phyloP scores from a whole-genome alignment of 1,140 invertebrate species.

The Drosophila kanapiae region DNA sequence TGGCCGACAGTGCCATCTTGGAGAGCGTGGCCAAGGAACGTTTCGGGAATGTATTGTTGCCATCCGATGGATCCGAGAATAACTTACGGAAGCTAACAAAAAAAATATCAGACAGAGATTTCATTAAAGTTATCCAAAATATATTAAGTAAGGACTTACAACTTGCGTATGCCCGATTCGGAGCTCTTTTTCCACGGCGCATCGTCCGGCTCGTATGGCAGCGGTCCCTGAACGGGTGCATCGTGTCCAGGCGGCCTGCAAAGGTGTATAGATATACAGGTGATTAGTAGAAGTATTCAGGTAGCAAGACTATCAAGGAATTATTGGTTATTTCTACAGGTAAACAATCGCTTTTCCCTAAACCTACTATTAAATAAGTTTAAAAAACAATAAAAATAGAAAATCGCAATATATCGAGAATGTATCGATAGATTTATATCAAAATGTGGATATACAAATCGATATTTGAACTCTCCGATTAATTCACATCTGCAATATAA shows the following conservation, averaged over 20 bases:
- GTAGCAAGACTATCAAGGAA: neutral
- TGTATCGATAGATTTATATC: too few species aligned
- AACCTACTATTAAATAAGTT: neutral
- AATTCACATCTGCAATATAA: too few species aligned
- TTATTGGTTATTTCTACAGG: neutral
- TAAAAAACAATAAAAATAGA: too few species aligned
- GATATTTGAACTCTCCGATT: too few species aligned
- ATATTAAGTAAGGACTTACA: constrained; percentile 89
- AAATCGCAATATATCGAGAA: too few species aligned
- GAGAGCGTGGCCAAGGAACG: constrained; percentile 90
- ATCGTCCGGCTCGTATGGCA: constrained; percentile 98
- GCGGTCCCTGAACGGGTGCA: constrained; percentile 96
- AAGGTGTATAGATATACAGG: neutral
- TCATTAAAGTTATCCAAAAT: neutral
- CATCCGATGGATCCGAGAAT: constrained; percentile 89
- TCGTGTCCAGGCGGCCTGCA: constrained; percentile 87
- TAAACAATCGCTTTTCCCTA: neutral
- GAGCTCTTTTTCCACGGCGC: constrained; percentile 94
- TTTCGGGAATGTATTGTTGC: constrained; percentile 88
- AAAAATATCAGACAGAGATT: neutral
- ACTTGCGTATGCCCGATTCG: constrained; percentile 96
- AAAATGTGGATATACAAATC: too few species aligned
- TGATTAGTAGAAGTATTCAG: neutral
- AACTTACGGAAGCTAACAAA: constrained; percentile 89
- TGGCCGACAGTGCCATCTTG: constrained; percentile 89